These are phyloP conservation scores for Dolichomitus sp. DNA, from an alignment of 2,888 invertebrate species.

Conservation along the genomic window DNA sequence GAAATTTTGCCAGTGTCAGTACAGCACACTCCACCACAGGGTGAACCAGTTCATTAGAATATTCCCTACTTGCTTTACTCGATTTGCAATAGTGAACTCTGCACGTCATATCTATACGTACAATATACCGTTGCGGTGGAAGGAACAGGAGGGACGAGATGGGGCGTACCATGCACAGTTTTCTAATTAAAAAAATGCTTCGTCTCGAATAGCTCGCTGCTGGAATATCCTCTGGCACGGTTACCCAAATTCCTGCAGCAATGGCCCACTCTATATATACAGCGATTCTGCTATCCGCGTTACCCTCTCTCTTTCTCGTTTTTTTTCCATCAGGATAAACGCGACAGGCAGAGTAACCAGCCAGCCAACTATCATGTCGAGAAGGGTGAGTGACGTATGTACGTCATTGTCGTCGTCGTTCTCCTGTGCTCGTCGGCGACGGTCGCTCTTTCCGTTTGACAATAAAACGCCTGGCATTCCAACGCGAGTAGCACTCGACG, in stretches of 20 bases:
- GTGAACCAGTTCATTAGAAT: conserved; percentile 42
- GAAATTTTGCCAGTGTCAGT: conserved; percentile 12
- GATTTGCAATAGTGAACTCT: background rate
- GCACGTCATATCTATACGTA: background rate
- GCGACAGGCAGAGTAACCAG: conserved; percentile 44
- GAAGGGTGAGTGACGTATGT: conserved; percentile 55
- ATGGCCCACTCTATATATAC: conserved; percentile 22
- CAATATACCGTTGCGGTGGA: background rate
- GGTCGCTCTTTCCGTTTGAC: conserved; percentile 32
- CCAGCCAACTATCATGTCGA: conserved; percentile 47
- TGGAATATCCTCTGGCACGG: conserved; percentile 60
- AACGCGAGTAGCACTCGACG: conserved; percentile 39
- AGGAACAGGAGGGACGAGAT: background rate
- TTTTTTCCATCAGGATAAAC: conserved; percentile 57
- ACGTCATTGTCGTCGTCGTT: conserved; percentile 60
- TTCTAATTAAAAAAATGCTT: conserved; percentile 65
- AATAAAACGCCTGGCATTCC: conserved; percentile 48
- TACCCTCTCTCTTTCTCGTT: background rate
- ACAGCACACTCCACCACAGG: conserved; percentile 1
- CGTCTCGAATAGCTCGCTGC: conserved; percentile 52
- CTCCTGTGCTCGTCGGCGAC: conserved; percentile 31
- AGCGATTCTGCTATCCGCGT: conserved; percentile 12
- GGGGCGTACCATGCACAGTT: conserved; percentile 44
- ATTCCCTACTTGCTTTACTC: conserved; percentile 12
- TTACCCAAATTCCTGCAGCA: conserved; percentile 61